These are phyloP conservation scores for Epinephelus awoara DNA, from an alignment of 2,797 vertebrate species.

Conservation along the genomic window DNA sequence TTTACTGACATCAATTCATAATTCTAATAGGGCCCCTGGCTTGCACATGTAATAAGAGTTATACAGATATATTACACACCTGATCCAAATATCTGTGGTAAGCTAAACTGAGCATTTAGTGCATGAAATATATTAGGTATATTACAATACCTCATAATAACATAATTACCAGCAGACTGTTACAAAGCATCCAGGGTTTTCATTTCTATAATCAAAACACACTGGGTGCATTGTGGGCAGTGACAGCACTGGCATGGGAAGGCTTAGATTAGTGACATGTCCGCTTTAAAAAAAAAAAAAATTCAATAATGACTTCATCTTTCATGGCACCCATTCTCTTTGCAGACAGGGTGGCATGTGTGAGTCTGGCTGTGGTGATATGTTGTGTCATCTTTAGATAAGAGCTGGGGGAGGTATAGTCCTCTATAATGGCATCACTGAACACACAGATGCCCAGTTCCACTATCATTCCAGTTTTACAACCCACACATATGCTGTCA, in stretches of 20 bases:
- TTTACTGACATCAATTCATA: neutral
- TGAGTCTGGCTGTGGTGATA: conserved; percentile 51
- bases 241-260: conserved; percentile 38
- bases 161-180: neutral
- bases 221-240: conserved; percentile 24
- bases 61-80: conserved; percentile 1
- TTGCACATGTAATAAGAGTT: neutral
- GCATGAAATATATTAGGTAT: neutral
- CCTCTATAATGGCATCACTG: conserved; percentile 67
- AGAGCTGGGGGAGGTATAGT: conserved; percentile 59
- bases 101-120: neutral
- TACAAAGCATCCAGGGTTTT: conserved; percentile 19
- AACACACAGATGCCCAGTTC: conserved; percentile 73
- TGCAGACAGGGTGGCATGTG: conserved; percentile 50
- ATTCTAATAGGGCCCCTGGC: neutral
- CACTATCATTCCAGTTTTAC: conserved; percentile 76
- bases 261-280: conserved; percentile 30
- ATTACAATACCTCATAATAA: neutral
- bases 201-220: conserved; percentile 30
- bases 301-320: conserved; percentile 49
- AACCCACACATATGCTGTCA: conserved; percentile 79
- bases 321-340: conserved; percentile 39
- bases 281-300: conserved; percentile 2
- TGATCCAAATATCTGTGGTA: conserved; percentile 14
- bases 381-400: conserved; percentile 76